These are phyloP conservation scores for Heliconius hortense DNA, from an alignment of 2,888 invertebrate genomes.

Conservation along the genomic window DNA sequence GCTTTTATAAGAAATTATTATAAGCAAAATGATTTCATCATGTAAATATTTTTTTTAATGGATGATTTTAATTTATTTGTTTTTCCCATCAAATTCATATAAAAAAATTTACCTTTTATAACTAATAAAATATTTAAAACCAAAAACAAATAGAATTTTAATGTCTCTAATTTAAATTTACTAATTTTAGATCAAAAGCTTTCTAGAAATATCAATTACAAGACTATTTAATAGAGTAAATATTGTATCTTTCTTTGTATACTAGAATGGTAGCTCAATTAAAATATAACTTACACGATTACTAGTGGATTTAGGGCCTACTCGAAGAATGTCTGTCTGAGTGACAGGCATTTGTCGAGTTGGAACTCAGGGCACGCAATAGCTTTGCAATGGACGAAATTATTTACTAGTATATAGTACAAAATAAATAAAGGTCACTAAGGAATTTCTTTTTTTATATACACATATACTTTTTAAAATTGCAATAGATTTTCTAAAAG, in stretches of 20 bases:
- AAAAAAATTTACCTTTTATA: not conserved
- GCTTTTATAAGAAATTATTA: not conserved
- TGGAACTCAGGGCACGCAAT: no score
- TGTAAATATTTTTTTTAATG: not conserved
- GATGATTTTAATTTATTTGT: not conserved
- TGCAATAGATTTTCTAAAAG: constrained; percentile 65
- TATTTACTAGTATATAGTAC: not conserved
- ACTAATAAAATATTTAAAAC: not conserved
- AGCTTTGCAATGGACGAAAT: no score
- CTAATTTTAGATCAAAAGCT: not conserved
- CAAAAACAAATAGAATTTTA: not conserved
- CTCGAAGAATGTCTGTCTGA: not conserved
- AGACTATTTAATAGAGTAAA: not conserved
- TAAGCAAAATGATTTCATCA: no score
- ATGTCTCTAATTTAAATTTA: not conserved
- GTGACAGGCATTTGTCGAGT: no score
- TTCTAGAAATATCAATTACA: not conserved
- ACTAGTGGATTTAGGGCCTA: not conserved
- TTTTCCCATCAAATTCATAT: not conserved
- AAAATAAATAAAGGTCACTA: not conserved
- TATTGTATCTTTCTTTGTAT: not conserved
- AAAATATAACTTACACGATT: not conserved
- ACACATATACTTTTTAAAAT: not conserved
- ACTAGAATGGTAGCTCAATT: not conserved
- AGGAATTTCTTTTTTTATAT: not conserved